Evolutionary conservation across 1,140 invertebrate genomes (phyloP).

Genomic region (Linepithema humile): DNA sequence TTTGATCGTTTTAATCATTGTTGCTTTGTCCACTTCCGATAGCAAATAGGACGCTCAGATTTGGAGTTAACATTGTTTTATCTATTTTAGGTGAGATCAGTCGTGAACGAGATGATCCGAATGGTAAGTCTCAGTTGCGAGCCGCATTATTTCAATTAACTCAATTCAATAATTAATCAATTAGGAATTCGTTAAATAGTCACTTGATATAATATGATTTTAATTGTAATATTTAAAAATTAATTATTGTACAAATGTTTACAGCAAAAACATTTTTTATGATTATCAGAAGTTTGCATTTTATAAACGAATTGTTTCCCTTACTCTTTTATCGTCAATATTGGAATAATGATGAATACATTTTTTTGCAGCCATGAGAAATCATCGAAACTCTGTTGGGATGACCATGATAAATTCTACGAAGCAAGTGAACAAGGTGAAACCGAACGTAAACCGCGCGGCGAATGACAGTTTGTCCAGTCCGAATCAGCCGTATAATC

Average conservation of each 20-base stretch:
- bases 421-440: constrained; percentile 94
- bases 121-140: constrained; percentile 82
- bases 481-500: constrained; percentile 83
- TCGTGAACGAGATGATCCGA: constrained; percentile 85
- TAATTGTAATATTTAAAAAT: too few species aligned
- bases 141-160: background rate
- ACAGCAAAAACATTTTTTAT: background rate
- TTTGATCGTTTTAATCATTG: constrained; percentile 68
- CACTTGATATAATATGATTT: too few species aligned
- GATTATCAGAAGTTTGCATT: background rate
- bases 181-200: background rate
- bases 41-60: constrained; percentile 2
- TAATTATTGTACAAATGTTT: background rate
- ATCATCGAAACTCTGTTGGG: constrained; percentile 89
- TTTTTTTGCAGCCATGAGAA: constrained; percentile 84
- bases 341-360: background rate
- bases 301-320: background rate
- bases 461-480: constrained; percentile 86
- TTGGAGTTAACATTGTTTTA: constrained; percentile 56
- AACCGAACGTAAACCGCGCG: constrained; percentile 91
- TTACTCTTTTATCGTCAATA: background rate
- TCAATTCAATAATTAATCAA: too few species aligned
- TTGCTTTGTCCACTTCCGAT: constrained; percentile 67
- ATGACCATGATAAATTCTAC: constrained; percentile 86
- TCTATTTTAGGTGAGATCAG: constrained; percentile 86